Evolutionary conservation across 2,888 invertebrate species (phyloP).

Genomic region (Ptychoptera albimana): DNA sequence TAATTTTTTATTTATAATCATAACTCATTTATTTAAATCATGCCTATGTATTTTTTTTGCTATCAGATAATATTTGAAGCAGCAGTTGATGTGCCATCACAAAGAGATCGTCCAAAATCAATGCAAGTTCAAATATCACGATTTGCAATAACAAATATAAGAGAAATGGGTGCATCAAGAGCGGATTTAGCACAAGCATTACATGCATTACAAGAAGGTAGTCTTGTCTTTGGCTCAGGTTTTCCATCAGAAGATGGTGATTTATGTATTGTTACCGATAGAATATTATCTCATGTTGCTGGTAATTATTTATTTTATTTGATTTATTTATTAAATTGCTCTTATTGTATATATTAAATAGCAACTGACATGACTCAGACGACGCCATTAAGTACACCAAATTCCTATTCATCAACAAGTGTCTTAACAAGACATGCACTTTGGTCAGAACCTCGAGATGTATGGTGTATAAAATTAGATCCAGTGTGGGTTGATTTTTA

Average conservation of each 20-base stretch:
- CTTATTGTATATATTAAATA: not conserved
- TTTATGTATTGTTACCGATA: conserved; percentile 62
- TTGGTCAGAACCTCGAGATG: conserved; percentile 73
- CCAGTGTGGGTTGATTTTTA: conserved; percentile 89
- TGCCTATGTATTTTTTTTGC: not conserved
- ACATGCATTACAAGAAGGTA: conserved; percentile 58
- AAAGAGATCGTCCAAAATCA: conserved; percentile 74
- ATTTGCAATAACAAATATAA: conserved; percentile 48
- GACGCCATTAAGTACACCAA: not conserved
- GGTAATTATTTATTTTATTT: conserved; percentile 19
- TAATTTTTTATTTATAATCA: conserved; percentile 31
- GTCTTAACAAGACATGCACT: conserved; percentile 34
- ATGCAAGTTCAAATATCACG: conserved; percentile 45
- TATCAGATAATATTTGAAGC: conserved; percentile 39
- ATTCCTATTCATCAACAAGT: conserved; percentile 5
- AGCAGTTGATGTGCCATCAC: conserved; percentile 55
- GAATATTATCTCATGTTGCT: conserved; percentile 60
- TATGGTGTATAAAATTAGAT: conserved; percentile 79
- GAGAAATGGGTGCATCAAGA: conserved; percentile 41
- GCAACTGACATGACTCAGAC: conserved; percentile 9
- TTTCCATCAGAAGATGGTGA: conserved; percentile 60
- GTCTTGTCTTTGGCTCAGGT: conserved; percentile 55
- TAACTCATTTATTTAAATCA: conserved; percentile 5
- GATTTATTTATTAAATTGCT: not conserved
- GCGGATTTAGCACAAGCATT: conserved; percentile 68